Evolutionary conservation across 2,797 vertebrate genomes (phyloP).

Genomic region (Salmo trutta): DNA sequence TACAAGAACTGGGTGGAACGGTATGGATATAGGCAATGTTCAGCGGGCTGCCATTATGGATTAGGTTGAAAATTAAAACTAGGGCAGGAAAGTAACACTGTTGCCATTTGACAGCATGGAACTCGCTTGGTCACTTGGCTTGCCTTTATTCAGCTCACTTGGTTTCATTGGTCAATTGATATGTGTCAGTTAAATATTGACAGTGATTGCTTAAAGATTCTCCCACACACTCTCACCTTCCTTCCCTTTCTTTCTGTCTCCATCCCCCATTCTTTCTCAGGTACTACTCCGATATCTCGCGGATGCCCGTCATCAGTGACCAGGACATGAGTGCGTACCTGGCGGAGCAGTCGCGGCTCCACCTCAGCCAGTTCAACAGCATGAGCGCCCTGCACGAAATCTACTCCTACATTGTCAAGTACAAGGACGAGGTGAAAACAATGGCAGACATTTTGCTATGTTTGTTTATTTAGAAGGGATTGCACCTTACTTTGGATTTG

Average conservation of each 20-base stretch:
- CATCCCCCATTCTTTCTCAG: slow-evolving; percentile 62
- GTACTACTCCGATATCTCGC: slow-evolving; percentile 97
- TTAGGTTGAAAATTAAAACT: background rate
- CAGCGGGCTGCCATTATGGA: background rate
- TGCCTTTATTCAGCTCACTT: too few relatives aligned
- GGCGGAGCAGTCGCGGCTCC: slow-evolving; percentile 93
- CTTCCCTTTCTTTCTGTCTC: background rate
- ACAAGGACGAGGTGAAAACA: slow-evolving; percentile 91
- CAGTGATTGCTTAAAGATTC: too few relatives aligned
- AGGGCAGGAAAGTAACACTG: too few relatives aligned
- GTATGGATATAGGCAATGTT: slow-evolving; percentile 64
- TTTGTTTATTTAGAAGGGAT: too few relatives aligned
- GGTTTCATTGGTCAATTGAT: too few relatives aligned
- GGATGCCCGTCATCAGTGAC: slow-evolving; percentile 96
- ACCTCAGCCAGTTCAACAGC: slow-evolving; percentile 96
- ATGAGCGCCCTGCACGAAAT: slow-evolving; percentile 98
- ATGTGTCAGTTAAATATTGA: too few relatives aligned
- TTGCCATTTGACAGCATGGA: too few relatives aligned
- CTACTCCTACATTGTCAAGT: slow-evolving; percentile 98
- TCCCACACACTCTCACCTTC: background rate
- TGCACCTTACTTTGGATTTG: too few relatives aligned
- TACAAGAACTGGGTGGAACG: slow-evolving; percentile 99
- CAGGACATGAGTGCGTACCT: slow-evolving; percentile 99
- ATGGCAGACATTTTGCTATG: background rate
- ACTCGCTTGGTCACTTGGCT: too few relatives aligned